Percentiles rank a stretch among this genome's conserved stretches.
Evolutionary conservation across 2,888 invertebrate species (phyloP).

Genomic region (Hydraecia micacea): DNA sequence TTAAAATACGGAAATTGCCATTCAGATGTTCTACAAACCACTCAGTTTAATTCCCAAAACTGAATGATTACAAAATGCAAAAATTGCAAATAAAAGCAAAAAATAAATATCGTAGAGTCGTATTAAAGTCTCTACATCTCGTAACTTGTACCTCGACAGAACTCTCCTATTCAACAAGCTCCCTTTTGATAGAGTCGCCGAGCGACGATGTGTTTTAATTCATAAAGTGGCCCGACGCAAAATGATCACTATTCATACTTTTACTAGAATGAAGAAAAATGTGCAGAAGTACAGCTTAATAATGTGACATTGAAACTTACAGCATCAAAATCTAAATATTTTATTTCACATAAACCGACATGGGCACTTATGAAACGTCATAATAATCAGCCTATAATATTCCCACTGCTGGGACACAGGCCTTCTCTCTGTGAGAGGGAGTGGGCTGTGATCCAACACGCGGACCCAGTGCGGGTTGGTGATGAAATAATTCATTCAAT

Average conservation of each 20-base stretch:
- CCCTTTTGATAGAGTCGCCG: slow-evolving; percentile 56
- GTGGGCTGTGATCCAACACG: too few species aligned
- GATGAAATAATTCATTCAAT: too few species aligned
- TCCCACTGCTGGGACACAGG: too few species aligned
- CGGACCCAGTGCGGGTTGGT: too few species aligned
- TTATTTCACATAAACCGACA: too few species aligned
- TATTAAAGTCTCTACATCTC: neutral
- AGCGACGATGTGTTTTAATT: slow-evolving; percentile 69
- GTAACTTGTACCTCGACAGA: slow-evolving; percentile 14
- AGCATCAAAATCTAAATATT: too few species aligned
- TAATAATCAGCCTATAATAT: too few species aligned
- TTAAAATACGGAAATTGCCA: too few species aligned
- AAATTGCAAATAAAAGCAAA: too few species aligned
- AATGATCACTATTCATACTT: slow-evolving; percentile 62
- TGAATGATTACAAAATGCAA: neutral
- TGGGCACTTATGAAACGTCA: too few species aligned
- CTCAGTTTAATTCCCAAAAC: neutral
- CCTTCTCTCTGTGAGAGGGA: too few species aligned
- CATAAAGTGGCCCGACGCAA: slow-evolving; percentile 63
- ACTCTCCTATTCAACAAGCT: slow-evolving; percentile 55
- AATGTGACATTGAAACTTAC: neutral
- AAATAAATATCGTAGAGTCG: neutral
- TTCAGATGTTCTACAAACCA: neutral
- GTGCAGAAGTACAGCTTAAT: slow-evolving; percentile 27
- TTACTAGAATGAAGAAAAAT: neutral